Evolutionary conservation across 2,113 vertebrate genomes (phyloP), one percentile per base, ranked within the genome.

Genomic region (Barbus barbus): DNA sequence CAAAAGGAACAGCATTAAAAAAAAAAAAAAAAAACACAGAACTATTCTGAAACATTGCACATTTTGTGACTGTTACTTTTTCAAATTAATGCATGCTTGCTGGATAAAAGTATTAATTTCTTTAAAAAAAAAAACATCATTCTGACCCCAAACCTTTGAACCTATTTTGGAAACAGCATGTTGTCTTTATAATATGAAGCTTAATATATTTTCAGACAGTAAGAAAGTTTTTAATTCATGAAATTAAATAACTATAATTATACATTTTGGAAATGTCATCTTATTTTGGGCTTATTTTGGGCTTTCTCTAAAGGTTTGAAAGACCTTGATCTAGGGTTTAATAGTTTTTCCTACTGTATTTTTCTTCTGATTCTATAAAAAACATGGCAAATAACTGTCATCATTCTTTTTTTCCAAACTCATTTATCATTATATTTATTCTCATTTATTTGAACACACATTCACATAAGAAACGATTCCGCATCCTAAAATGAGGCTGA

Each of bases 391-490:
- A 65, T 31, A 65, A 16, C 6, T 18, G 5, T 18, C 26, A 31
- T 31, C 13, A 14, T 46, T 46, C 5, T 12, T 75, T 74, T 74
- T 75, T 51, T 38, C 36, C 1, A 51, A 22, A 31, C 46, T 22
- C 26, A 76, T 33, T 36, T 76, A 7, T 36, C 48, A 56, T 56
- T 56, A 9, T 56, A 12, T 31, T 53, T 53, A 74, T 28, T 51
- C 24, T 28, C 14, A 31, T 75, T 51, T 53, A 48, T 31, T 22
- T 31, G 20, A 51, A 56, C 1, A 53, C 31, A 76, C 22, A 13
- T 91, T 93, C 91, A 91, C 67, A 87, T 90, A 91, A 91, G 89
- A 89, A 90, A 84, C 12, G 11, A 69, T n/a, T n/a, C n/a, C n/a
- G n/a, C n/a, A n/a, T n/a, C 89, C 87, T 91, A 90, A 82, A 91